Evolutionary conservation across 2,797 vertebrate species (phyloP), one percentile per base, ranked within the genome.

Genomic region (Micrastur ruficollis): DNA sequence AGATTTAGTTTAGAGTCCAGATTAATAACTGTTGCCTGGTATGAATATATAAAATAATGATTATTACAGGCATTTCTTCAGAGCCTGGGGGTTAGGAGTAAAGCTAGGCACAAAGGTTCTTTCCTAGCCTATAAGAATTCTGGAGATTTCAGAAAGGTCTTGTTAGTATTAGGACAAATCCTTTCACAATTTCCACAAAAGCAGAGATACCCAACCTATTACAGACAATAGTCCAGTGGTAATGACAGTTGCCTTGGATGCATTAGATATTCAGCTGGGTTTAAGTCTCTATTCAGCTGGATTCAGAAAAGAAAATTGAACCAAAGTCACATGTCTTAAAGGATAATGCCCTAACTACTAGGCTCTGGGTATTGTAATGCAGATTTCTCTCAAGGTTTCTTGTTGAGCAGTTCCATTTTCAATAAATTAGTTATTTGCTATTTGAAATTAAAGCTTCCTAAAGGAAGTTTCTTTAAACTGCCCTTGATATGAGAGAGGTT

Each of bases 211-310:
- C 84, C 94, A 95, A 74, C 52, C 78, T 95, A 88, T 93, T 89
- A 89, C 53, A 71, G 68, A 93, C 93, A 97, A 96, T 84, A 92
- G 96, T 88, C 53, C 81, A 95, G 65, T 83, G 79, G 91, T 74
- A 94, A 93, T 94, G 94, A 93, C 96, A 97, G 96, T 96, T 97
- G 95, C 96, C 95, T 96, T 96, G 96, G 96, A 96, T 94, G 93
- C 96, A 91, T 95, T 94, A 94, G 91, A 96, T 95, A 97, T 96
- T 97, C 96, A 94, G 6, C 65, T 75, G 72, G 89, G 75, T 95
- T 96, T 95, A 96, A 95, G 85, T 93, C 91, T 96, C 95, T 95
- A 96, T 97, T 97, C 96, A 95, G 23, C 56, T 75, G 85, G 92
- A 95, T 94, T 96, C 92, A 96, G 91, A 91, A 90, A 92, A 95